phyloP scores from a whole-genome alignment of 2,113 vertebrate genomes.

The Morone chrysops region DNA sequence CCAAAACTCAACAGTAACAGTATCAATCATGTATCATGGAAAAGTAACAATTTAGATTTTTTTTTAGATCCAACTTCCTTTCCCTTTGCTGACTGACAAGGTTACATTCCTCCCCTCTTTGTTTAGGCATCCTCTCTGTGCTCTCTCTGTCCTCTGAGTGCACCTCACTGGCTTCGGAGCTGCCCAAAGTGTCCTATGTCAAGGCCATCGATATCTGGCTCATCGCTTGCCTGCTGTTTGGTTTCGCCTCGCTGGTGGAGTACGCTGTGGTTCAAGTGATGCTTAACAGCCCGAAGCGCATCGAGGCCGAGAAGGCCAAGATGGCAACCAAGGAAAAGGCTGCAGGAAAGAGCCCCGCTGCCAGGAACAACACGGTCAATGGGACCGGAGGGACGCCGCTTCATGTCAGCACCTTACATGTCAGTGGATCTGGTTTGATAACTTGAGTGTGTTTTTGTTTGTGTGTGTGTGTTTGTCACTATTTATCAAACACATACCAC shows the following conservation, averaged over 20 bases:
- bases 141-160: constrained; percentile 98
- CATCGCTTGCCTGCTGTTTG: constrained; percentile 98
- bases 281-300: constrained; percentile 95
- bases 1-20: too few relatives aligned
- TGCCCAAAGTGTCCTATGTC: constrained; percentile 98
- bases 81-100: constrained; percentile 16
- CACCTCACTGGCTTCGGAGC: constrained; percentile 94
- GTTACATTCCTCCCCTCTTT: constrained; percentile 15
- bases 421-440: constrained; percentile 76
- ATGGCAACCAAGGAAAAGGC: constrained; percentile 93
- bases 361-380: constrained; percentile 93
- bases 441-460: constrained; percentile 1
- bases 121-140: constrained; percentile 96
- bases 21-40: too few relatives aligned
- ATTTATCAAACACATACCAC: neutral
- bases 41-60: neutral
- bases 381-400: constrained; percentile 93
- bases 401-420: constrained; percentile 97
- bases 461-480: neutral
- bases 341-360: constrained; percentile 84
- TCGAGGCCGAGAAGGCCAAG: constrained; percentile 95
- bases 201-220: constrained; percentile 99
- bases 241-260: constrained; percentile 97
- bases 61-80: neutral
- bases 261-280: constrained; percentile 98